phyloP scores from a whole-genome alignment of 2,888 invertebrate genomes.

The Rhagophthalmus giganteus region DNA sequence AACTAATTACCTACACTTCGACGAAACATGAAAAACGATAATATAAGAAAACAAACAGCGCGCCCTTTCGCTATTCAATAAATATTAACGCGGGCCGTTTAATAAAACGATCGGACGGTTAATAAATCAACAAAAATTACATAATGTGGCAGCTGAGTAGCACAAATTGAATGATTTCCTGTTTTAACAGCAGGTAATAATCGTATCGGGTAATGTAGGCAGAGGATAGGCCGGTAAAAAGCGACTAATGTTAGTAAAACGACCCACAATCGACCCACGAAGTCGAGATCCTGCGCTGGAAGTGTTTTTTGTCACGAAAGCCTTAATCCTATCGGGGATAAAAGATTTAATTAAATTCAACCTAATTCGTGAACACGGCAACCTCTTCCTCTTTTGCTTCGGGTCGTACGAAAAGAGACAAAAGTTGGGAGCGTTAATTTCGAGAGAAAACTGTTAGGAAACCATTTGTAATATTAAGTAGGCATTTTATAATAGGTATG shows the following conservation, averaged over 20 bases:
- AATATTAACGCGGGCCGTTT: constrained; percentile 6
- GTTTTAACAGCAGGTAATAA: constrained; percentile 43
- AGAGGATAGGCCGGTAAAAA: constrained; percentile 23
- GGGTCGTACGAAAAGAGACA: constrained; percentile 9
- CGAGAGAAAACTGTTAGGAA: constrained; percentile 13
- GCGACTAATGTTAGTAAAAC: constrained; percentile 29
- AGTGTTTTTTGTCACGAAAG: constrained; percentile 43
- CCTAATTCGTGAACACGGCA: constrained; percentile 20
- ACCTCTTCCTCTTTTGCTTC: constrained; percentile 5
- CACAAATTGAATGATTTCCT: constrained; percentile 47
- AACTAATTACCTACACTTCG: not conserved
- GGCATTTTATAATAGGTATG: constrained; percentile 21
- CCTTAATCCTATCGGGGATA: constrained; percentile 41
- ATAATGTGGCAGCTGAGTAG: constrained; percentile 41
- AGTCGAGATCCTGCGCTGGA: constrained; percentile 16
- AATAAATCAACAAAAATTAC: constrained; percentile 37
- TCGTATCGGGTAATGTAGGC: constrained; percentile 34
- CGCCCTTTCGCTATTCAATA: constrained; percentile 3
- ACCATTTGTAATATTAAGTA: constrained; percentile 26
- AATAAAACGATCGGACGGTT: constrained; percentile 11
- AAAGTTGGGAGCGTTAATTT: constrained; percentile 9
- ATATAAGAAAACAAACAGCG: not conserved
- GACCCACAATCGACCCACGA: constrained; percentile 30
- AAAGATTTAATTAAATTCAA: constrained; percentile 40
- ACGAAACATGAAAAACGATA: not conserved